Evolutionary conservation across 2,797 vertebrate species (phyloP), one percentile per base, ranked within the genome.

Genomic region (Percopsis omiscomaycus): DNA sequence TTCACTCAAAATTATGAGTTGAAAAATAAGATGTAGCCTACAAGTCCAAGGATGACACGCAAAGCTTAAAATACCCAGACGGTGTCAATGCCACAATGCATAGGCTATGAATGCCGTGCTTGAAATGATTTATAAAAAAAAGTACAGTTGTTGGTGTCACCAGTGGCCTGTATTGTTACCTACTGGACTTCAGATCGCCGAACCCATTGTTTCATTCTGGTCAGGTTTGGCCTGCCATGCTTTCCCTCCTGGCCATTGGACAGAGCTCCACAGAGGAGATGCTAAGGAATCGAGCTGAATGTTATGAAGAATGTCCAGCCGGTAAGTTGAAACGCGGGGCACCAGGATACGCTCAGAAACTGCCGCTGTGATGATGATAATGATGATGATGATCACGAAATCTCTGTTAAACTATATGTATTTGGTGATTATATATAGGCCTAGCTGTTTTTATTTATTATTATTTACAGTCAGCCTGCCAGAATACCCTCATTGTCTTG

Each of bases 301-400:
- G 61, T 61, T 11, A 1, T 32, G 0, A 0, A 3, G 0, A 0
- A 0, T 92, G 91, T 64, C 50, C 49, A 45, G 0, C 64, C 66
- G 91, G 91, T 92, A 74, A 86, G 73, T 65, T 8, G 3, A 9
- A 47, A 56, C 10, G 52, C 10, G 52, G 10, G 49, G 1, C 12
- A 44, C 49, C 11, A 11, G 4, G 3, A 44, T 4, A n/a, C 4
- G 10, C 15, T 28, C 9, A 8, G 11, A 3, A 61, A 12, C 28
- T 13, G 5, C 30, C 30, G 14, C 6, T 2, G 2, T 59, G 2
- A n/a, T 51, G 13, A 0, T 58, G 37, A n/a, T n/a, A n/a, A n/a
- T n/a, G 10, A 2, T 4, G 28, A 13, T 15, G 54, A 4, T 44
- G 14, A 3, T 51, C 15, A 51, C 4, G n/a, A 48, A 5, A 12